Percentiles rank a stretch among this genome's conserved stretches.
phyloP scores from a whole-genome alignment of 2,113 vertebrate species.

The Cyphomyrus plagiostoma region DNA sequence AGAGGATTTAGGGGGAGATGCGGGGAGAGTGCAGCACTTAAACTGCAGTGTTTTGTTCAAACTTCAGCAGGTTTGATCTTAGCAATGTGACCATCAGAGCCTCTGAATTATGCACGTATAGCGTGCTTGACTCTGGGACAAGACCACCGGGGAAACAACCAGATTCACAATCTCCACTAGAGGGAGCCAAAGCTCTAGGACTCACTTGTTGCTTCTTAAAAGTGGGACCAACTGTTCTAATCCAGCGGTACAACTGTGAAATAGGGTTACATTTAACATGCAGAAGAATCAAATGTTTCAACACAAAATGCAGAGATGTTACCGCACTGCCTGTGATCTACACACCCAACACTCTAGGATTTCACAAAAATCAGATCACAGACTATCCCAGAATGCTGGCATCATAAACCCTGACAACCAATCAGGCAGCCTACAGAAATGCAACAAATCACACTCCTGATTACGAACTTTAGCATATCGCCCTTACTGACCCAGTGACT shows the following conservation, averaged over 20 bases:
- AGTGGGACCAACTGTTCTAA: background rate
- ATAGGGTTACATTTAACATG: background rate
- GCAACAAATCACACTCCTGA: background rate
- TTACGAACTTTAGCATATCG: background rate
- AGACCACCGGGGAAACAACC: background rate
- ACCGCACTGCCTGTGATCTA: background rate
- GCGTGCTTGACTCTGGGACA: too few relatives aligned
- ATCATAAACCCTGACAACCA: background rate
- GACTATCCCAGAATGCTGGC: background rate
- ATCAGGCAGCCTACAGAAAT: background rate
- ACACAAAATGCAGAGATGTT: background rate
- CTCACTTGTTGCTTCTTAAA: background rate
- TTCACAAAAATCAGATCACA: background rate
- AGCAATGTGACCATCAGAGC: background rate
- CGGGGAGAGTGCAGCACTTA: background rate
- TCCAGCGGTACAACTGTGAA: background rate
- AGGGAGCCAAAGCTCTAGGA: conserved; percentile 27
- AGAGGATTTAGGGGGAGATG: background rate
- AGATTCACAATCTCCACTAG: conserved; percentile 24
- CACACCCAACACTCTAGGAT: background rate
- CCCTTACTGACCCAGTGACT: background rate
- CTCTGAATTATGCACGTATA: too few relatives aligned
- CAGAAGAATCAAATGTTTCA: background rate
- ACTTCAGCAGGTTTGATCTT: background rate
- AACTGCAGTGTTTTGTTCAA: background rate